phyloP scores from a whole-genome alignment of 2,797 vertebrate genomes.

The Cheracebus regulus region DNA sequence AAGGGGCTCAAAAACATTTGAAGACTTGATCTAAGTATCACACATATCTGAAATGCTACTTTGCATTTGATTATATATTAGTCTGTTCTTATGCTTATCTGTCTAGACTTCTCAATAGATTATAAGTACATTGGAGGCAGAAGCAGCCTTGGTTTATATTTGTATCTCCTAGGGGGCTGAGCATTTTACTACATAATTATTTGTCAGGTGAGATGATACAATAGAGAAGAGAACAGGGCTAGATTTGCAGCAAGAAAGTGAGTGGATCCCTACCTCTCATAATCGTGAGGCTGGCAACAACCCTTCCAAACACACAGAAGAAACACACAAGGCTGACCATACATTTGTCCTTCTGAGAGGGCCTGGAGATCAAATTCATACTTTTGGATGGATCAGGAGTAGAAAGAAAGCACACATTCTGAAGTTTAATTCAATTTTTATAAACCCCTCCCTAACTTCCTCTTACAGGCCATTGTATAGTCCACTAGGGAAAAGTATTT shows the following conservation, averaged over 20 bases:
- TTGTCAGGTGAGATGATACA: not conserved
- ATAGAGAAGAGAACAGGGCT: not conserved
- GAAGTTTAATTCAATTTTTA: not conserved
- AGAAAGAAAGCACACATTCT: not conserved
- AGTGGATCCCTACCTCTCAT: not conserved
- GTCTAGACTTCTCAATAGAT: not conserved
- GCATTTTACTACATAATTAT: constrained; percentile 32
- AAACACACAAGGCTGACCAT: not conserved
- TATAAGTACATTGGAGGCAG: not conserved
- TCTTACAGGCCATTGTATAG: constrained; percentile 66
- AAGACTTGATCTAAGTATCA: not conserved
- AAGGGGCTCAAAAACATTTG: not conserved
- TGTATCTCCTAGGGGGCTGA: not conserved
- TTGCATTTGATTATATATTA: not conserved
- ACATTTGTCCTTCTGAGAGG: not conserved
- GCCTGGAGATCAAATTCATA: not conserved
- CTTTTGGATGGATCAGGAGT: not conserved
- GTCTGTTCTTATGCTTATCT: not conserved
- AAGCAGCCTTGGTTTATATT: not conserved
- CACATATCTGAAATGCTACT: not conserved
- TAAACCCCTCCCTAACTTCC: not conserved
- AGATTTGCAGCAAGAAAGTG: not conserved
- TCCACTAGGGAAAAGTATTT: constrained; percentile 76
- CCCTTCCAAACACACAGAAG: not conserved
- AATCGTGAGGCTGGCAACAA: not conserved